phyloP scores from a whole-genome alignment of 1,140 invertebrate genomes.

The Thaumatotibia leucotreta region DNA sequence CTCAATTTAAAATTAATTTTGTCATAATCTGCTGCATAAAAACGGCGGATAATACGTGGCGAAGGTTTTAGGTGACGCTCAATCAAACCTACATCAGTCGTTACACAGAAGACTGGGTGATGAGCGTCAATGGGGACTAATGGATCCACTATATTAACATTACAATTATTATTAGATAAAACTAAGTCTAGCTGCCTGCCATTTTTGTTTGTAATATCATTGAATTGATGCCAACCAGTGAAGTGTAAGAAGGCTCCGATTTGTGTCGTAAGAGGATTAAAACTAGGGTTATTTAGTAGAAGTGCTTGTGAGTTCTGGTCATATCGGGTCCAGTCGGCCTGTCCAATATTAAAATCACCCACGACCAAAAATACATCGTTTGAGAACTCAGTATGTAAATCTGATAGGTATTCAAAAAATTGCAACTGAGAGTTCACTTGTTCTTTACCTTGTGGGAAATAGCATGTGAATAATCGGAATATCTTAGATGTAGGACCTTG shows the following conservation, averaged over 20 bases:
- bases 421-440: too few relatives aligned
- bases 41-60: neutral
- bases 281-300: neutral
- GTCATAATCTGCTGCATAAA: neutral
- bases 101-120: neutral
- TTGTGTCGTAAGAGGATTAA: neutral
- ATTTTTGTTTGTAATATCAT: neutral
- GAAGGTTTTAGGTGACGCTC: neutral
- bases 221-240: neutral
- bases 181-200: neutral
- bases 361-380: too few relatives aligned
- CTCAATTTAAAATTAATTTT: neutral
- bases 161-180: neutral
- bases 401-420: too few relatives aligned
- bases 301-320: neutral
- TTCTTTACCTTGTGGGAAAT: too few relatives aligned
- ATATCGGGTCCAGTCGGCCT: neutral
- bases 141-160: neutral
- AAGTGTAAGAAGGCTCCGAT: neutral
- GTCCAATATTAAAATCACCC: neutral
- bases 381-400: too few relatives aligned
- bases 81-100: neutral
- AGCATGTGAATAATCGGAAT: neutral
- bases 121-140: neutral
- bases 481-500: neutral